Evolutionary conservation across 2,113 vertebrate species (phyloP).

Genomic region (Ciconia maguari): DNA sequence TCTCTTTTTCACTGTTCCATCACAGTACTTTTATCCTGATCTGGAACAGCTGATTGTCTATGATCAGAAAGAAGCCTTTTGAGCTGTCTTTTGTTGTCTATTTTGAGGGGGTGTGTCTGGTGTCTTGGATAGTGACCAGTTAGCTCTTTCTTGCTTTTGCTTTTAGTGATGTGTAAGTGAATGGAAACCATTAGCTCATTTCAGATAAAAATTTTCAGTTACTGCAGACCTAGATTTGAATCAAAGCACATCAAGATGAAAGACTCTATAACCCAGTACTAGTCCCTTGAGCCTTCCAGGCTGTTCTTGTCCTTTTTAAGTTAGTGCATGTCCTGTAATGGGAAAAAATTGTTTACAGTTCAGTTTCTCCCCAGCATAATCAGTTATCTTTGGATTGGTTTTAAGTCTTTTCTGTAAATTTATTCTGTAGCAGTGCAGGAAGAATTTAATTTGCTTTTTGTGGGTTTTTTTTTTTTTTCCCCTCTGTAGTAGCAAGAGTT

Average conservation of each 20-base stretch:
- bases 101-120: not conserved
- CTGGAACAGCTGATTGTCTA: not conserved
- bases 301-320: conserved; percentile 24
- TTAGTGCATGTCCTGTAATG: not conserved
- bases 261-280: not conserved
- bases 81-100: not conserved
- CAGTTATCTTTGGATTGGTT: not conserved
- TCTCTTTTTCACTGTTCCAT: not conserved
- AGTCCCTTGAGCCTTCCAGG: conserved; percentile 26
- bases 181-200: not conserved
- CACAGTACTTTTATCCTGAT: not conserved
- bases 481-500: conserved; percentile 62
- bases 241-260: conserved; percentile 44
- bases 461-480: accelerated
- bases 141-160: not conserved
- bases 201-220: not conserved
- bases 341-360: conserved; percentile 28
- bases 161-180: not conserved
- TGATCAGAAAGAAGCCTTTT: not conserved
- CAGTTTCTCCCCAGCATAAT: not conserved
- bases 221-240: conserved; percentile 51
- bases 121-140: not conserved
- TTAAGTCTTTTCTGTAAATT: not conserved
- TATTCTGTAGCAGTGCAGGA: not conserved
- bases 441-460: not conserved